Percentiles rank a stretch among this genome's conserved stretches.
phyloP scores from a whole-genome alignment of 2,797 vertebrate genomes.

The Pempheris klunzingeri region DNA sequence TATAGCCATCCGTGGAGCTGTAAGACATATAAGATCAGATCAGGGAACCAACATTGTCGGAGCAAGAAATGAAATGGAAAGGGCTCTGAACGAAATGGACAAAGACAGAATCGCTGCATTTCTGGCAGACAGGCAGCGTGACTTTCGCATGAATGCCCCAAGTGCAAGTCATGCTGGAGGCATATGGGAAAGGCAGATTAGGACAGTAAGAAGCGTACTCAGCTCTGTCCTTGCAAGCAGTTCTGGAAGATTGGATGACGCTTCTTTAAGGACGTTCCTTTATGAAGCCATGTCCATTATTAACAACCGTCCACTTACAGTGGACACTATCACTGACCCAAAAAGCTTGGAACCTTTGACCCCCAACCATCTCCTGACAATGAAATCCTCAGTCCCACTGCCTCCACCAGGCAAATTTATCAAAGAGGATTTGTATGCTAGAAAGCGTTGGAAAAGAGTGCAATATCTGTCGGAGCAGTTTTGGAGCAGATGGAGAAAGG shows the following conservation, averaged over 20 bases:
- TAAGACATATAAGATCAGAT: constrained; percentile 37
- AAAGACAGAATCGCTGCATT: constrained; percentile 1
- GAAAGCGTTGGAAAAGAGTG: no score
- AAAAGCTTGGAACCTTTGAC: no score
- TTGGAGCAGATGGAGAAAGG: no score
- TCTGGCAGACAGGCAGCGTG: constrained; percentile 19
- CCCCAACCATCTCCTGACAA: no score
- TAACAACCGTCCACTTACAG: no score
- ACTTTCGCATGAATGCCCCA: constrained; percentile 26
- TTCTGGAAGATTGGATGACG: no score
- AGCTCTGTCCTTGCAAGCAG: no score
- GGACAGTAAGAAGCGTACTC: constrained; percentile 5
- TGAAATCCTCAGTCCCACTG: no score
- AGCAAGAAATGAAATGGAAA: constrained; percentile 34
- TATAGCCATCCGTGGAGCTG: constrained; percentile 20
- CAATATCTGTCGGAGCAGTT: no score
- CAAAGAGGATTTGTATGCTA: no score
- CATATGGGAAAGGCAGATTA: constrained; percentile 37
- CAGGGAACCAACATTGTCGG: constrained; percentile 32
- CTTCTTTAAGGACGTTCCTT: neutral
- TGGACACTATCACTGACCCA: no score
- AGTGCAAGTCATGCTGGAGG: constrained; percentile 34
- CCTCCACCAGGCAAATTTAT: no score
- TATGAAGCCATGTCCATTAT: neutral
- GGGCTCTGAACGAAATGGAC: constrained; percentile 10